Evolutionary conservation across 2,888 invertebrate species (phyloP).

Genomic region (Gari tellinella): DNA sequence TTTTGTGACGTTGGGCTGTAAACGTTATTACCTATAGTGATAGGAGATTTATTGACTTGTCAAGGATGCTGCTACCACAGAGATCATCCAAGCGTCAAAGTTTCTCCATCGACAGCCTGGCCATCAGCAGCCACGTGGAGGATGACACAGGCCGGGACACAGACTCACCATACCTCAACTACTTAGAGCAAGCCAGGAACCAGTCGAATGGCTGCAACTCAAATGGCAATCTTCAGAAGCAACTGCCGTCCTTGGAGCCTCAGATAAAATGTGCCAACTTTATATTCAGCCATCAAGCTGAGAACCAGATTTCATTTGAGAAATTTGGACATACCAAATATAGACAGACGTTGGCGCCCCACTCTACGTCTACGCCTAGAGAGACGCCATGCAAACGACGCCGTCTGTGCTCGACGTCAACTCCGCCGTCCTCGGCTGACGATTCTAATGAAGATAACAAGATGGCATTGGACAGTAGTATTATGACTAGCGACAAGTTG

Average conservation of each 20-base stretch:
- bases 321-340: background rate
- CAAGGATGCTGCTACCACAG: background rate
- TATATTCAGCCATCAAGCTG: too few relatives aligned
- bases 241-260: background rate
- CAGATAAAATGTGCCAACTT: too few relatives aligned
- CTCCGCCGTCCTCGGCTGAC: constrained; percentile 48
- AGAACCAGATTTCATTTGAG: background rate
- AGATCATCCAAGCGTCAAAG: constrained; percentile 47
- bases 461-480: constrained; percentile 34
- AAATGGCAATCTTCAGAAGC: constrained; percentile 19
- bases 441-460: constrained; percentile 33
- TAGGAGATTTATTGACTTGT: background rate
- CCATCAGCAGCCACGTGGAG: constrained; percentile 53
- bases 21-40: background rate
- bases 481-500: constrained; percentile 29
- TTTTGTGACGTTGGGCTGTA: background rate
- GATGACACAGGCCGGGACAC: constrained; percentile 39
- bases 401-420: constrained; percentile 45
- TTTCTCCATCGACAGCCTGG: constrained; percentile 61
- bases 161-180: constrained; percentile 46
- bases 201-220: constrained; percentile 7
- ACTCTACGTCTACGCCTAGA: constrained; percentile 47
- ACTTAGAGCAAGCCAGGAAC: constrained; percentile 12
- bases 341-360: background rate
- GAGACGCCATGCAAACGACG: constrained; percentile 35